A percentile compares a stretch with the other conserved stretches of the same genome.
Evolutionary conservation across 2,888 invertebrate species (phyloP).

Genomic region (Malthinus seriepunctatus): DNA sequence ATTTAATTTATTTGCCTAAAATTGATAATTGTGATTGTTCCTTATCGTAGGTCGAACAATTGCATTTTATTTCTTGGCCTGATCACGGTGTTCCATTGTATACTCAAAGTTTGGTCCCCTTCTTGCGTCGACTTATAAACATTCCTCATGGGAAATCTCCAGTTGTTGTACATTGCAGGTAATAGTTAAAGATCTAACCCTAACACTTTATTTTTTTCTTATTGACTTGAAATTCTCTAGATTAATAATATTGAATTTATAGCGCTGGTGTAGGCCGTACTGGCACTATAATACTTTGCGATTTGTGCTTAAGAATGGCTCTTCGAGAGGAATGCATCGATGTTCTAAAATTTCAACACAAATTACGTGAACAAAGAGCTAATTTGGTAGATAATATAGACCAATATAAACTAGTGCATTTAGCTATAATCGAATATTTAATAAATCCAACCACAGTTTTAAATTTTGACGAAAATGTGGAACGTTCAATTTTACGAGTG

Average conservation of each 20-base stretch:
- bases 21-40: neutral
- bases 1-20: conserved; percentile 28
- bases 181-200: too few relatives aligned
- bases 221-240: too few relatives aligned
- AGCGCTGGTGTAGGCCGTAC: conserved; percentile 66
- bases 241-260: conserved; percentile 47
- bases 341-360: conserved; percentile 42
- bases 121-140: conserved; percentile 46
- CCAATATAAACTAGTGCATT: conserved; percentile 56
- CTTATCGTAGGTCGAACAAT: conserved; percentile 53
- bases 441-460: conserved; percentile 48
- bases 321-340: conserved; percentile 50
- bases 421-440: conserved; percentile 53
- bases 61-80: conserved; percentile 60
- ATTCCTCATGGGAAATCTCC: conserved; percentile 47
- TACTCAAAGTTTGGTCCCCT: conserved; percentile 31
- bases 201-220: too few relatives aligned
- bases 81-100: conserved; percentile 56
- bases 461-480: conserved; percentile 47
- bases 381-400: conserved; percentile 54
- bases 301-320: conserved; percentile 58
- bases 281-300: conserved; percentile 64
- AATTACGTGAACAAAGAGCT: conserved; percentile 47
- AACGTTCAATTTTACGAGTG: conserved; percentile 38
- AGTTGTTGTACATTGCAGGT: conserved; percentile 58